Evolutionary conservation across 1,140 invertebrate species (phyloP), one percentile per base, ranked within the genome.

Genomic region (Ips typographus): DNA sequence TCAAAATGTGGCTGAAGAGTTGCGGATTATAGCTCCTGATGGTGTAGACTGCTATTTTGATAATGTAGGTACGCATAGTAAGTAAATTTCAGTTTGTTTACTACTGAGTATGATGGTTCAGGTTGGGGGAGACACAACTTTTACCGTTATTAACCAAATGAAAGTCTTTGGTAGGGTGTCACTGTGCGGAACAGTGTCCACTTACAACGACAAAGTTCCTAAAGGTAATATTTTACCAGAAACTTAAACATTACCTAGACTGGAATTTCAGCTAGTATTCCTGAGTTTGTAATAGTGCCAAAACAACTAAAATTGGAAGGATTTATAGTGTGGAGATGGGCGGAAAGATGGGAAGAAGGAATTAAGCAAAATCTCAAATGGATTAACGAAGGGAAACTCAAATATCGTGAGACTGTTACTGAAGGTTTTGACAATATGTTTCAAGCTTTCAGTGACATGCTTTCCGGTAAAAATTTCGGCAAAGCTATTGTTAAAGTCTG

Each of bases 41-140:
- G 88, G 87, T 37, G 79, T 91, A 2, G 88, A 91, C 73, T 88
- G 87, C 70, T 91, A 90, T 74, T 91, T 91, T 80, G 90, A 91
- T 75, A 91, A 91, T 79, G 90, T 90, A 60, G 72, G 65, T 90
- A 4, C 7, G 37, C 4, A n/a, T 55, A 6, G 4, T 55, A 22
- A 22, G 22, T 22, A 22, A 22, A 22, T 22, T 22, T 22, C 22
- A 22, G 22, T 22, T 22, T 22, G 22, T 22, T 22, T 22, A 22
- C 22, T 22, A 47, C 44, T 55, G 1, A 55, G 37, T 22, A 2
- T 66, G 6, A 55, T n/a, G 6, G 39, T 64, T 56, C 47, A 74
- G 69, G 89, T 88, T 6, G 68, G 68, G 51, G 88, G 89, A 40
- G 85, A 88, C 75, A 86, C 90, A 43, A 88, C 87, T 68, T 83